These are phyloP conservation scores for Triops longicaudatus DNA, from an alignment of 1,140 invertebrate genomes.

Conservation along the genomic window DNA sequence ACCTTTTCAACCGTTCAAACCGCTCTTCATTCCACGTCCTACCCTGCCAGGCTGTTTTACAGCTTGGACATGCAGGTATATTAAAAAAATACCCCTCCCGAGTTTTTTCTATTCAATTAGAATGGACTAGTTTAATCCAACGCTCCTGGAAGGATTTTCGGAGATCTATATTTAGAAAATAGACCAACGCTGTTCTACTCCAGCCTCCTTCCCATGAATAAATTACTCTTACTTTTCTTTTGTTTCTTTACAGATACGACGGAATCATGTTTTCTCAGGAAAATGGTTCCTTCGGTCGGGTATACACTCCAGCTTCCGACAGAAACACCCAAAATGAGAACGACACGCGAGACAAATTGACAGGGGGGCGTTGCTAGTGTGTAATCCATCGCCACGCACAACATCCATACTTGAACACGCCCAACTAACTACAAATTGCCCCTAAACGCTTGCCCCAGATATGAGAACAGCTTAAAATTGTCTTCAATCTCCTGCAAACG, in stretches of 20 bases:
- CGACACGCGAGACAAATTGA: not conserved
- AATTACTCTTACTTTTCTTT: not conserved
- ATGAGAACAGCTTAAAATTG: not conserved
- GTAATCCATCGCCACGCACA: constrained; percentile 11
- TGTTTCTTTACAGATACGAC: not conserved
- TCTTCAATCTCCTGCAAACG: not conserved
- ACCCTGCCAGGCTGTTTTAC: too few relatives aligned
- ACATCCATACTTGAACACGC: not conserved
- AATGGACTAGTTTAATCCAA: too few relatives aligned
- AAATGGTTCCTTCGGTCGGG: not conserved
- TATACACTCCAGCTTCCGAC: not conserved
- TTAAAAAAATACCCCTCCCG: too few relatives aligned
- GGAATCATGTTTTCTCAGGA: not conserved
- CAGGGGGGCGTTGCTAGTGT: not conserved
- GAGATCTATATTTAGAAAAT: too few relatives aligned
- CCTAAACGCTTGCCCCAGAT: not conserved
- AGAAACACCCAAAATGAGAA: not conserved
- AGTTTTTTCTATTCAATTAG: too few relatives aligned
- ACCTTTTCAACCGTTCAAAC: too few relatives aligned
- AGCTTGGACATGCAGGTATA: too few relatives aligned
- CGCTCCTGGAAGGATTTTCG: too few relatives aligned
- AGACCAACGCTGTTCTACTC: too few relatives aligned
- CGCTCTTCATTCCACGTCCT: too few relatives aligned
- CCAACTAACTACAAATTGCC: not conserved
- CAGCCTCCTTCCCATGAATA: too few relatives aligned